Base-by-base conservation (phyloP, 2,113 vertebrate species). In the Raja brachyura region DNA sequence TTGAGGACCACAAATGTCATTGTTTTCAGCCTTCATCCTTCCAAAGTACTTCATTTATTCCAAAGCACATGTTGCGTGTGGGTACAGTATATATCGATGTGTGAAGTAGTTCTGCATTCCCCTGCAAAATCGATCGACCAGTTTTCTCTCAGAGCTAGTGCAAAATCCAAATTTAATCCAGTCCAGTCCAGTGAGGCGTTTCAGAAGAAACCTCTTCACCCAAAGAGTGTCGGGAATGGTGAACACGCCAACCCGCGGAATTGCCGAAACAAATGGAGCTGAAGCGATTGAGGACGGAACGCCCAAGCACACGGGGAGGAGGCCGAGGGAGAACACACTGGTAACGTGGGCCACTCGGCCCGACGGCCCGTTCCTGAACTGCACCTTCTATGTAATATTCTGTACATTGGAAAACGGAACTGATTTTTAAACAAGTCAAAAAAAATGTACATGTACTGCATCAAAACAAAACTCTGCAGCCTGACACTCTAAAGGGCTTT, bases 401-500 rank as follows among this genome's bases (percentile, higher is more conserved):
- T n/a, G 75, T 63, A 5, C 31, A 59, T 85, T 85, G 81, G 81
- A 61, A 85, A 28, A 85, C 39, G 25, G 25, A 8, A 56, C 7
- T 4, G 4, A 28, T 61, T 83, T 81, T 83, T 61, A 85, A 85
- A 59, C 10, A 14, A 61, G 59, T 85, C 13, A n/a, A n/a, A 85
- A 48, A 48, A 48, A n/a, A 61, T 61, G 6, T 79, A 22, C 5
- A 83, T 28, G 16, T 61, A 59, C 54, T 85, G 54, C 22, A 28
- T 48, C 22, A 85, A 59, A 61, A 61, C 61, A 14, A 14, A 85
- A 85, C 54, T 13, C 28, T 11, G 59, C 25, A 56, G 8, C 22
- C 81, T 85, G 81, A 54, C 81, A 85, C 56, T 85, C 81, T 48
- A 85, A 59, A 8, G 83, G n/a, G 28, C 59, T 31, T 88, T 88